Percentiles rank a stretch among this genome's conserved stretches.
Conservation (phyloP, 2,888 invertebrate species). For the Ornithoptera alexandrae region DNA sequence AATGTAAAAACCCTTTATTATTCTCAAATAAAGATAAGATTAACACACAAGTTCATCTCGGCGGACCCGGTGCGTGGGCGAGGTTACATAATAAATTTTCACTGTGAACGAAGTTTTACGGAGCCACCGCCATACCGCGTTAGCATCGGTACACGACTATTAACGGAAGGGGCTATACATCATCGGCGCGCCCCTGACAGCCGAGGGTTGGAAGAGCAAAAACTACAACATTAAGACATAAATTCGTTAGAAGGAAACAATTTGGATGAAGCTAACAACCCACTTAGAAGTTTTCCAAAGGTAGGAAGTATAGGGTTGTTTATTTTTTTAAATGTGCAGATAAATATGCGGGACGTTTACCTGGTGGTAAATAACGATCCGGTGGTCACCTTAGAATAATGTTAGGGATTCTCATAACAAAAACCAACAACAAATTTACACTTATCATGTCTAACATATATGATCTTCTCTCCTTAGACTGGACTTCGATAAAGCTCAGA, state of each 20-base stretch:
- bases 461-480: too few relatives aligned
- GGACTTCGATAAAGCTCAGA: too few relatives aligned
- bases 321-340: too few relatives aligned
- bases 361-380: too few relatives aligned
- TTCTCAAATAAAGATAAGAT: slow-evolving; percentile 28
- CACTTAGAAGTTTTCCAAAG: not conserved
- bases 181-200: slow-evolving; percentile 35
- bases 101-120: slow-evolving; percentile 17
- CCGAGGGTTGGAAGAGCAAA: slow-evolving; percentile 42
- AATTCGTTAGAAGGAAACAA: slow-evolving; percentile 40
- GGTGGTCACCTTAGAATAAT: too few relatives aligned
- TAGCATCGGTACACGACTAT: slow-evolving; percentile 17
- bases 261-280: slow-evolving; percentile 14
- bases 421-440: too few relatives aligned
- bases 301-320: too few relatives aligned
- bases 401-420: too few relatives aligned
- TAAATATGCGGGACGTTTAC: too few relatives aligned
- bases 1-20: slow-evolving; percentile 29
- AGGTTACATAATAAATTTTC: slow-evolving; percentile 27
- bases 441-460: too few relatives aligned
- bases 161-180: slow-evolving; percentile 34
- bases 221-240: slow-evolving; percentile 50
- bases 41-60: slow-evolving; percentile 26
- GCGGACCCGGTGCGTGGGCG: slow-evolving; percentile 20
- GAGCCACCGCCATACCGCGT: slow-evolving; percentile 17